Evolutionary conservation across 2,113 vertebrate genomes (phyloP).

Genomic region (Rhea pennata): DNA sequence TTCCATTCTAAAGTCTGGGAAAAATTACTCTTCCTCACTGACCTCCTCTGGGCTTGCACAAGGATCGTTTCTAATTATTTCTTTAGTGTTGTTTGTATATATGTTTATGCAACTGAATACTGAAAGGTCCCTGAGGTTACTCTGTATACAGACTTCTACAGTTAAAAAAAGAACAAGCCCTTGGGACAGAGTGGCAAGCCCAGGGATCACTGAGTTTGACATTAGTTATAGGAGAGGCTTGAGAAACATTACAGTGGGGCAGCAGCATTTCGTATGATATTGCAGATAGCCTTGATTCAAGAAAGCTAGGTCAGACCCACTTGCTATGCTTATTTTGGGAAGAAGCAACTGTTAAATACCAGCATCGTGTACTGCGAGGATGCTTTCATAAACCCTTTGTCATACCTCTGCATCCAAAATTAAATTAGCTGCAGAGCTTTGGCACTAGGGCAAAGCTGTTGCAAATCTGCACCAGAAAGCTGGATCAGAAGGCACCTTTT

Average conservation of each 20-base stretch:
- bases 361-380: accelerated
- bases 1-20: constrained; percentile 31
- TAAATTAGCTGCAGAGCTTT: constrained; percentile 19
- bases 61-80: constrained; percentile 23
- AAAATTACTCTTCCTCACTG: background rate
- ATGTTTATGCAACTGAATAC: constrained; percentile 28
- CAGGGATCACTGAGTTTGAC: background rate
- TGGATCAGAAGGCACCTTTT: constrained; percentile 55
- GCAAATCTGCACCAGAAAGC: constrained; percentile 15
- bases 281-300: background rate
- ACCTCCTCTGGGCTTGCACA: background rate
- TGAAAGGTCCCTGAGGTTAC: background rate
- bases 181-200: background rate
- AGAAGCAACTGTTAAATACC: background rate
- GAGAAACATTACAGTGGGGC: background rate
- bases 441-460: background rate
- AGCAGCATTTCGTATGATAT: background rate
- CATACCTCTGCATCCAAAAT: background rate
- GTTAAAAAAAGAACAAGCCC: background rate
- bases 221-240: background rate
- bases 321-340: background rate
- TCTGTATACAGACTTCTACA: background rate
- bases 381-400: background rate
- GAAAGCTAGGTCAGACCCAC: background rate
- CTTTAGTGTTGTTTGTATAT: constrained; percentile 26